Evolutionary conservation across 2,888 invertebrate genomes (phyloP), one percentile per base, ranked within the genome.

Genomic region (Petrophora chlorosata): DNA sequence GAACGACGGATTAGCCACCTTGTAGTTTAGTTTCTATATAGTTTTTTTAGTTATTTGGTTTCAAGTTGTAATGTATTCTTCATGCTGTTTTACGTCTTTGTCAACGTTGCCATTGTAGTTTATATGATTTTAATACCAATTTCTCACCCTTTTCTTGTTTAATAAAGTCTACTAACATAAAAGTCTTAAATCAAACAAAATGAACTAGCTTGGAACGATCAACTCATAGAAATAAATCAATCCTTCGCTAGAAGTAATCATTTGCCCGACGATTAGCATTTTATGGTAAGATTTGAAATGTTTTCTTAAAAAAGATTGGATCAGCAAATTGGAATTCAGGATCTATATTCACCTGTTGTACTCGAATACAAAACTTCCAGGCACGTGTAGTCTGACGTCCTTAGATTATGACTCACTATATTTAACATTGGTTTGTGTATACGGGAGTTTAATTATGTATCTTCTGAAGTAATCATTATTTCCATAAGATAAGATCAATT

Each of bases 291-390:
- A 47, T 52, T 53, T 60, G 5, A 25, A 36, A 57, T 10, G 13
- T 23, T 53, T 57, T 67, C 69, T 63, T 55, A 43, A 49, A 62
- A 67, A 51, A 43, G 26, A 44, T 59, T 63, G 50, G 50, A 51
- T 68, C 66, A 69, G 51, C 53, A 34, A 53, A 55, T 39, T 60
- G 65, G 71, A 65, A 75, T 76, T 59, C 67, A 67, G 67, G 69
- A 67, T 67, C 62, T 66, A 16, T 61, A 57, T 49, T 57, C 53
- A 58, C 63, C 38, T 29, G 26, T 10, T 28, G 14, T 32, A 36
- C 53, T 49, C 43, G 39, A 56, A 44, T 55, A 56, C 63, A 56
- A 56, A 53, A 56, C 66, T 63, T 52, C 57, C 56, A 66, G 62
- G 52, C 56, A 59, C 64, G 61, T 63, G 39, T 53, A 36, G 38